Percentiles rank a stretch among this genome's conserved stretches.
These are phyloP conservation scores for Spongilla lacustris DNA, from an alignment of 37 sponge, comb jelly and placozoan species.

Conservation along the genomic window DNA sequence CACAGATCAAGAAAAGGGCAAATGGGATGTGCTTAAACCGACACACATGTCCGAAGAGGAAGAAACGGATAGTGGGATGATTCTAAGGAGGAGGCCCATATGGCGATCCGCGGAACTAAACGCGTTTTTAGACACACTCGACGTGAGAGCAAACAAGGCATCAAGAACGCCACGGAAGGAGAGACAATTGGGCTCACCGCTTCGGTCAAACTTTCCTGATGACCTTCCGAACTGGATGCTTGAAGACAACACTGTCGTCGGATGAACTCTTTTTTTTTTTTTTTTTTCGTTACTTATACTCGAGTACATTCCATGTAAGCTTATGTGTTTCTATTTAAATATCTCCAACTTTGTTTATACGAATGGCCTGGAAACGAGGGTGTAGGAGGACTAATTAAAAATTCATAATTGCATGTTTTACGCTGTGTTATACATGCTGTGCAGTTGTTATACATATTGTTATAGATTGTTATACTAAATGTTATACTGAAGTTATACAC, in stretches of 20 bases:
- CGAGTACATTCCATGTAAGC: neutral
- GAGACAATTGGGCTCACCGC: conserved; percentile 3
- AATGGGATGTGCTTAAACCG: conserved; percentile 6
- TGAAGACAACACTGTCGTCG: neutral
- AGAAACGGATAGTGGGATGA: neutral
- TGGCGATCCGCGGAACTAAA: conserved; percentile 5
- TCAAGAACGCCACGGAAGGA: conserved; percentile 5
- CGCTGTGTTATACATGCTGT: too few relatives aligned
- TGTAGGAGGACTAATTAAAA: too few relatives aligned
- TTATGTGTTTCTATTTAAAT: neutral
- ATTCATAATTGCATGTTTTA: too few relatives aligned
- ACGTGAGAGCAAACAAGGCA: neutral
- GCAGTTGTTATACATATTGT: too few relatives aligned
- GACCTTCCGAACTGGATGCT: neutral
- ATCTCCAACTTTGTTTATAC: too few relatives aligned
- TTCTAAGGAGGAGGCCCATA: neutral
- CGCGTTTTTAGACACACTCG: conserved; percentile 4
- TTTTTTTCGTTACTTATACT: neutral
- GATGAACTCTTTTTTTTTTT: neutral
- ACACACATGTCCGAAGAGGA: conserved; percentile 9
- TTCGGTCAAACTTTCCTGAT: neutral
- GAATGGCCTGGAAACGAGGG: too few relatives aligned
- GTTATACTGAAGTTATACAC: too few relatives aligned
- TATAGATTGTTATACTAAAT: too few relatives aligned
- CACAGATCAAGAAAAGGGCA: conserved; percentile 6